Evolutionary conservation across 2,888 invertebrate species (phyloP), one percentile per base, ranked within the genome.

Genomic region (Perdita meconis): DNA sequence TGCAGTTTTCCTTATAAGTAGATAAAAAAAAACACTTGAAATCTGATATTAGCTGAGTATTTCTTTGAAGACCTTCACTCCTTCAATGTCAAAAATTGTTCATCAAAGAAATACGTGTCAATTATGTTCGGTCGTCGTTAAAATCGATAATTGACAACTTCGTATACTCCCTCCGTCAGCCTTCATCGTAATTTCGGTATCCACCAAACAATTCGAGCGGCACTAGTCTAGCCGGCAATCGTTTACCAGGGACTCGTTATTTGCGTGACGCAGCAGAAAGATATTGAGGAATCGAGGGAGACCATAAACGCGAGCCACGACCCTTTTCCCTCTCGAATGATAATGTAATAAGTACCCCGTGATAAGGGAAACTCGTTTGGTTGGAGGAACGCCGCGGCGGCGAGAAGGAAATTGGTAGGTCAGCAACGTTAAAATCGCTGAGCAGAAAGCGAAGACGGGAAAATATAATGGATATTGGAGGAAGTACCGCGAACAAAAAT

Each of bases 341-440:
- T 79, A 79, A 79, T 75, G 71, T 77, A 77, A 79, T 79, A 79
- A 79, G 78, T 77, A 64, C 38, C 72, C n/a, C 64, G 38, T 65
- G 79, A 79, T 79, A 77, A 78, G 70, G 65, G 44, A 72, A 79
- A 77, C 78, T 79, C 71, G 78, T 77, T 77, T 60, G 72, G 47
- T 22, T 53, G 59, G 70, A 53, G 42, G 76, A 42, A 59, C 57
- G 57, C 51, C 44, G 63, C 38, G 51, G 59, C 51, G 42, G 63
- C 34, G 22, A 56, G 44, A 50, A 44, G 55, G 68, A 64, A 79
- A 79, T 77, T 67, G 78, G 59, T 68, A 50, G 79, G 79, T 79
- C 79, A 79, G 79, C 79, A 77, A 67, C 42, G 77, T 22, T 68
- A 68, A 77, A 79, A 77, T 77, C 59, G 79, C 79, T 79, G 79